Evolutionary conservation across 2,113 vertebrate genomes (phyloP).

Genomic region (Tachuris rubrigastra): DNA sequence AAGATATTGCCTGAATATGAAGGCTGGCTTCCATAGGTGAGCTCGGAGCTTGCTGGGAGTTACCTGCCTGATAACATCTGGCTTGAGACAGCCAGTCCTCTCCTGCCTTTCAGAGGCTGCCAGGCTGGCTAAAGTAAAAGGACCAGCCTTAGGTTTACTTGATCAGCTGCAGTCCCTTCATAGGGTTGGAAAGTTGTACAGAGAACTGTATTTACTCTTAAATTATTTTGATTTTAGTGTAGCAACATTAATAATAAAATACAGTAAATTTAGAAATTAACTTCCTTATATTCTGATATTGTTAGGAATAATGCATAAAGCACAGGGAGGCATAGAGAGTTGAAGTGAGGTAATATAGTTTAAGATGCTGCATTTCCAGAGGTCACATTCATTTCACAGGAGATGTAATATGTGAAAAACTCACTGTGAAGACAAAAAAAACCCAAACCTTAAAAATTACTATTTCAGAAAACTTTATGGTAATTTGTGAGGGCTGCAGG

Average conservation of each 20-base stretch:
- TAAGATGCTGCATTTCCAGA: conserved; percentile 45
- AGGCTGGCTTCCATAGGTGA: not conserved
- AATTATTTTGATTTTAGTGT: not conserved
- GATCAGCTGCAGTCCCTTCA: not conserved
- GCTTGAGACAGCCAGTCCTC: not conserved
- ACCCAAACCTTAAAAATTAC: not conserved
- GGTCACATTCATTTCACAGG: conserved; percentile 33
- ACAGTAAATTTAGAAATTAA: conserved; percentile 38
- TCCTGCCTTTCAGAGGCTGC: not conserved
- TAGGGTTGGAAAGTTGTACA: not conserved
- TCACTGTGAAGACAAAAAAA: conserved; percentile 23
- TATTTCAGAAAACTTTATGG: conserved; percentile 4
- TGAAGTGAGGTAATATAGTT: conserved; percentile 40
- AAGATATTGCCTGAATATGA: not conserved
- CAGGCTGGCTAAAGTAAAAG: not conserved
- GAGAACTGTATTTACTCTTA: not conserved
- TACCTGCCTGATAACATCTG: not conserved
- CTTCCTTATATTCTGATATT: conserved; percentile 8
- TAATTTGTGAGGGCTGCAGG: not conserved
- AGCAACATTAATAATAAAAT: conserved; percentile 45
- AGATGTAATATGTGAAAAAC: conserved; percentile 60
- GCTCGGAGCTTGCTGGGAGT: not conserved
- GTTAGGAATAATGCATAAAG: conserved; percentile 56
- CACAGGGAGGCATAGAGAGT: conserved; percentile 4
- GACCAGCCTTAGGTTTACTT: not conserved